These are phyloP conservation scores for Hylia prasina DNA, from an alignment of 2,113 vertebrate species.

Conservation along the genomic window DNA sequence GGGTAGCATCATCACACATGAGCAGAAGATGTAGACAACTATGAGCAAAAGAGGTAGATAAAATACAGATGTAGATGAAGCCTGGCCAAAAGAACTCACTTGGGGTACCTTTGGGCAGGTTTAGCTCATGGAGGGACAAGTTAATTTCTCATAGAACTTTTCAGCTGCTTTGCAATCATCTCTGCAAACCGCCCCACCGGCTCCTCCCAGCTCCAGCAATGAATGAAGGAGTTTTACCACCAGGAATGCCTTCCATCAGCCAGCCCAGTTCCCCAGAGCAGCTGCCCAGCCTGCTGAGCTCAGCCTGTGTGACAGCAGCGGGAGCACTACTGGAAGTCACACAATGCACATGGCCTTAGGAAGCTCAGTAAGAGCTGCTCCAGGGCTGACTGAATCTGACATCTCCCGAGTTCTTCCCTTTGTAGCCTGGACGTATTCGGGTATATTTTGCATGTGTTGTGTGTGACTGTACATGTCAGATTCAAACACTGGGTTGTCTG, in stretches of 20 bases:
- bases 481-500: neutral
- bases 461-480: rapidly evolving
- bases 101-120: neutral
- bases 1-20: rapidly evolving
- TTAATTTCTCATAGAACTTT: neutral
- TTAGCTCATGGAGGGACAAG: neutral
- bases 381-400: neutral
- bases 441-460: rapidly evolving
- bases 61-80: neutral
- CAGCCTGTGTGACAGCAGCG: neutral
- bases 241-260: neutral
- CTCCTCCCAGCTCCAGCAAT: neutral
- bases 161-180: neutral
- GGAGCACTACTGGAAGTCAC: rapidly evolving
- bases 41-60: neutral
- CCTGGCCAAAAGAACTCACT: neutral
- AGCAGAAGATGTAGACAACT: neutral
- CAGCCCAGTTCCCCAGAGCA: neutral
- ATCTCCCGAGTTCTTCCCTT: neutral
- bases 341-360: neutral
- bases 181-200: rapidly evolving
- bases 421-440: rapidly evolving
- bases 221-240: neutral
- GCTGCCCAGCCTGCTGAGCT: neutral
- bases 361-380: neutral